Evolutionary conservation across 2,113 vertebrate species (phyloP).

Genomic region (Anoplopoma fimbria): DNA sequence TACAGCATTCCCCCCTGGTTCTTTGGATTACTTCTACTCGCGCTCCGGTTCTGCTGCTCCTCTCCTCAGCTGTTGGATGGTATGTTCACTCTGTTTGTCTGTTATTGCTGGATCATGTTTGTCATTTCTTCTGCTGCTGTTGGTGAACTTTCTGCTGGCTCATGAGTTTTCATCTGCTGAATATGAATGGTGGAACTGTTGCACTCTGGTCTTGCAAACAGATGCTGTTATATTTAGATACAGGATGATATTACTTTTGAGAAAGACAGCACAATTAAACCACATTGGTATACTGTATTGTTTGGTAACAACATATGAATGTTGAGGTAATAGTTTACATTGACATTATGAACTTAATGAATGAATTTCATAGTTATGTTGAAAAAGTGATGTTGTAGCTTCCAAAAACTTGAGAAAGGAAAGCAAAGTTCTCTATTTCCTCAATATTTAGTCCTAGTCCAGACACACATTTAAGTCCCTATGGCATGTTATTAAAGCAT

Average conservation of each 20-base stretch:
- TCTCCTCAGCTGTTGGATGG: conserved; percentile 77
- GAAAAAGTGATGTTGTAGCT: background rate
- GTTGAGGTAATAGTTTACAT: background rate
- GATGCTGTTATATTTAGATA: background rate
- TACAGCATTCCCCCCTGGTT: conserved; percentile 74
- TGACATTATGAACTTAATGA: background rate
- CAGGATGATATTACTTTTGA: background rate
- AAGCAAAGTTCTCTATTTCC: background rate
- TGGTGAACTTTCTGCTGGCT: conserved; percentile 42
- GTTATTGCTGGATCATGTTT: background rate
- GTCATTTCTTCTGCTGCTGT: background rate
- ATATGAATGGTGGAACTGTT: conserved; percentile 41
- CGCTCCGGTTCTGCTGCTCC: conserved; percentile 65
- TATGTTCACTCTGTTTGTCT: conserved; percentile 60
- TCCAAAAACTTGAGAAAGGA: background rate
- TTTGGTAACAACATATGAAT: background rate
- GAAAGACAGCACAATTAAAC: background rate
- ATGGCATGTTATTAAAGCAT: background rate
- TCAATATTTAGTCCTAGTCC: background rate
- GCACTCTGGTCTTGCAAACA: background rate
- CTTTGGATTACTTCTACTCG: conserved; percentile 73
- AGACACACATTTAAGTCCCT: background rate
- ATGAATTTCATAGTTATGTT: background rate
- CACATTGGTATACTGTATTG: background rate
- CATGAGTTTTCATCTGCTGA: conserved; percentile 32